phyloP scores from a whole-genome alignment of 2,113 vertebrate species.

The Glaucidium brasilianum region DNA sequence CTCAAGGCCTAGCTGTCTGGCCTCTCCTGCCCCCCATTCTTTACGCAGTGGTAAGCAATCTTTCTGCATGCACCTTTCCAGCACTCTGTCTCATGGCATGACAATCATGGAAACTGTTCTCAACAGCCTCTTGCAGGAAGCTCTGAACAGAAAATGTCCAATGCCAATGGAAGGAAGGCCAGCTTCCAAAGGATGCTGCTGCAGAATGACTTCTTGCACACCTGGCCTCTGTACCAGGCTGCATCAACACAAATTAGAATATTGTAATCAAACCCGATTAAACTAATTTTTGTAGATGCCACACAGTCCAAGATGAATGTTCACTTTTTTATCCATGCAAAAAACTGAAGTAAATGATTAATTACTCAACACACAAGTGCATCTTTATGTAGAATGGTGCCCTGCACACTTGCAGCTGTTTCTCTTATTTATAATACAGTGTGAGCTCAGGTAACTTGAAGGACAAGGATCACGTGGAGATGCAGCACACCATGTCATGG shows the following conservation, averaged over 20 bases:
- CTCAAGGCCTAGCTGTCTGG: not conserved
- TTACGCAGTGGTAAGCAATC: not conserved
- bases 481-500: not conserved
- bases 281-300: not conserved
- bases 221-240: not conserved
- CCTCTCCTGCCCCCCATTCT: not conserved
- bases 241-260: not conserved
- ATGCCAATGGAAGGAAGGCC: not conserved
- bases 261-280: not conserved
- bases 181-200: not conserved
- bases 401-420: not conserved
- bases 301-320: not conserved
- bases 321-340: not conserved
- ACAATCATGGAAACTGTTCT: rapidly evolving
- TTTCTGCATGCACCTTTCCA: not conserved
- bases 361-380: not conserved
- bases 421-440: not conserved
- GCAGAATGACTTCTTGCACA: not conserved
- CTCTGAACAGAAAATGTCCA: not conserved
- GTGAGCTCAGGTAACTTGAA: not conserved
- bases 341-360: not conserved
- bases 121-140: not conserved
- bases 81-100: rapidly evolving
- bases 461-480: not conserved
- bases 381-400: not conserved